A percentile compares a stretch with the other conserved stretches of the same genome.
Conservation (phyloP, 37 sponge, comb jelly and placozoan species). For the Tethya wilhelma region DNA sequence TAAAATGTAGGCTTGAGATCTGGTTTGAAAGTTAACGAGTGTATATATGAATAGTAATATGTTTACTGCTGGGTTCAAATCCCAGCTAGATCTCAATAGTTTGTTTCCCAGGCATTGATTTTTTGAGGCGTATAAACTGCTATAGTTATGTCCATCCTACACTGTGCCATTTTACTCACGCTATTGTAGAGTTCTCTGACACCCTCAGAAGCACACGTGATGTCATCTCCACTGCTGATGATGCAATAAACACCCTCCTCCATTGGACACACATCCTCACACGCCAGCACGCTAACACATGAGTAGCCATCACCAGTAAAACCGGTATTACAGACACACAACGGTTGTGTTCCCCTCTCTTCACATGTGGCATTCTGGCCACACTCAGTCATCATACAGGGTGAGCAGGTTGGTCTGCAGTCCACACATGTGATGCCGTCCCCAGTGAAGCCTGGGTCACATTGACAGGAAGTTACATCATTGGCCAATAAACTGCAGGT, state of each 20-base stretch:
- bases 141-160: no score
- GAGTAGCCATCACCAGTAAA: conserved; percentile 16
- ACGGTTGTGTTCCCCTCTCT: background rate
- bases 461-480: background rate
- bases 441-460: conserved; percentile 4
- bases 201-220: no score
- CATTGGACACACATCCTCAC: no score
- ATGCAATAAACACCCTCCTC: no score
- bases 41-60: no score
- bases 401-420: background rate
- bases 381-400: background rate
- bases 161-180: no score
- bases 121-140: no score
- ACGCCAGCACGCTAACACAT: no score
- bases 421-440: background rate
- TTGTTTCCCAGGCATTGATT: no score
- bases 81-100: background rate
- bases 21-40: background rate
- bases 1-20: background rate
- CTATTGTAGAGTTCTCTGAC: no score
- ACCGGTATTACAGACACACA: conserved; percentile 7
- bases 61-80: no score
- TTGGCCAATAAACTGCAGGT: conserved; percentile 4
- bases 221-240: no score
- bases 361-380: conserved; percentile 2